Evolutionary conservation across 1,140 invertebrate species (phyloP), one percentile per base, ranked within the genome.

Genomic region (Eumaeus atala): DNA sequence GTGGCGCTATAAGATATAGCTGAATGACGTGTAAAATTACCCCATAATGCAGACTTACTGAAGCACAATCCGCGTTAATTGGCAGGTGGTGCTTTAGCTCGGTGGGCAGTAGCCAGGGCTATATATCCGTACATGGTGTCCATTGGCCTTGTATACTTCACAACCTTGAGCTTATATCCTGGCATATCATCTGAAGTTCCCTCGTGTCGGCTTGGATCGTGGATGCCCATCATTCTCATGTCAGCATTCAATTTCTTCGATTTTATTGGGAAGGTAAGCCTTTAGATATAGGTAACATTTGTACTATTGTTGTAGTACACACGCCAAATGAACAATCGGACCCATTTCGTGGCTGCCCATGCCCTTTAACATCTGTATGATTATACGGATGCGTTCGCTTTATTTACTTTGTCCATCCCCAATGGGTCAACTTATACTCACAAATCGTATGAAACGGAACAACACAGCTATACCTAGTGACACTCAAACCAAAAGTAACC

Each of bases 201-300:
- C 35, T 96, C 94, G 34, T 97, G 95, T 67, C 90, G 90, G 16
- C 91, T 95, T 18, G 91, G 91, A 7, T 92, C 92, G 1, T 97
- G 96, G 95, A 96, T 97, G 95, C 95, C 95, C 0, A 95, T 97
- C 1, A 89, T 97, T 11, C 85, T 97, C 28, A 97, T 97, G 95
- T 92, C 95, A 8, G 89, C 92, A 0, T 97, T 97, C 68, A 97
- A 97, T 71, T 89, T 92, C 1, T 92, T 93, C 44, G 96, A 97
- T 87, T 91, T 97, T 7, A 87, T 96, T 56, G 96, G 95, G 64
- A 96, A 96, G 88, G 93, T 94, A 85, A 68, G 50, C 6, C 21
- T 28, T 28, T 6, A 6, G 21, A 6, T 2, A 28, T 28, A 6
- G 21, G 21, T n/a, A n/a, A n/a, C n/a, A n/a, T n/a, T n/a, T n/a